Conservation (phyloP, 2,797 vertebrate species). For the Helicolenus hilgendorfi region DNA sequence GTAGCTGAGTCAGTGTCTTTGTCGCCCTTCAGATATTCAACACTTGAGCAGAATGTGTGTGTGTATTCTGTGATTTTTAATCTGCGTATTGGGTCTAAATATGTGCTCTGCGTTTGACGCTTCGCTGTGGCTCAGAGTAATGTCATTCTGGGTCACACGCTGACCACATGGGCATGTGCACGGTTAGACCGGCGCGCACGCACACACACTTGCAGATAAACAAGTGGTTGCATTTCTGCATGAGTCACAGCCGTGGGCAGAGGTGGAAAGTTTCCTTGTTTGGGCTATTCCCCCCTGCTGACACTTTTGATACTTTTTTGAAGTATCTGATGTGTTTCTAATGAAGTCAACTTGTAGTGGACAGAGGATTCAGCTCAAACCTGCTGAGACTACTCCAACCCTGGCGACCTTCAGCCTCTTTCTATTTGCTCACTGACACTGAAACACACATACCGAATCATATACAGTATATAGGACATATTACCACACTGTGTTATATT, state of each 20-base stretch:
- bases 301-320: slow-evolving; percentile 65
- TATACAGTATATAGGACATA: neutral
- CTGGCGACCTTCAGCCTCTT: neutral
- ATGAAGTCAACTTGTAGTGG: neutral
- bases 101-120: slow-evolving; percentile 21
- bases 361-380: neutral
- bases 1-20: slow-evolving; percentile 75
- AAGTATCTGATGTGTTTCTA: slow-evolving; percentile 52
- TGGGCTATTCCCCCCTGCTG: slow-evolving; percentile 78
- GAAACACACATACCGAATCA: neutral
- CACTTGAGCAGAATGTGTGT: slow-evolving; percentile 57
- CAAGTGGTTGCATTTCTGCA: slow-evolving; percentile 78
- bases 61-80: slow-evolving; percentile 36
- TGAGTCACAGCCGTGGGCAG: slow-evolving; percentile 84
- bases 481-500: neutral
- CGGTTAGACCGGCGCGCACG: slow-evolving; percentile 1
- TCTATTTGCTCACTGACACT: neutral
- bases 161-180: slow-evolving; percentile 55
- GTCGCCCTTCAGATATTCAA: slow-evolving; percentile 56
- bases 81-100: slow-evolving; percentile 27
- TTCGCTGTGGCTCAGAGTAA: slow-evolving; percentile 30
- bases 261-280: slow-evolving; percentile 85
- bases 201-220: slow-evolving; percentile 68
- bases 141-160: slow-evolving; percentile 59
- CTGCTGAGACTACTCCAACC: neutral